Percentiles rank a stretch among this genome's conserved stretches.
Conservation (phyloP, 1,140 invertebrate genomes). For the Drosophila equinoxialis region DNA sequence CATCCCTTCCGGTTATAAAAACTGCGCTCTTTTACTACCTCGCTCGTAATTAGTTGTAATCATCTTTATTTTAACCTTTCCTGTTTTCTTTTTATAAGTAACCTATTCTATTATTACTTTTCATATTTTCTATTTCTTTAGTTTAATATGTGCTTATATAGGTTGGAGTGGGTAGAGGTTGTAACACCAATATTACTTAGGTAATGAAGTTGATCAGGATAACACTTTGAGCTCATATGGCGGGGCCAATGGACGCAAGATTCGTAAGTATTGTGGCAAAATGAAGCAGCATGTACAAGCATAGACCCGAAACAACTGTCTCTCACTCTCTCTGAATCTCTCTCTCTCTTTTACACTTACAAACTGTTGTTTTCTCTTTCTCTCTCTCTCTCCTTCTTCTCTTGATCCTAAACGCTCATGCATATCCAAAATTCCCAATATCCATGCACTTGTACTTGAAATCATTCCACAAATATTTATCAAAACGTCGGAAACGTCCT, state of each 20-base stretch:
- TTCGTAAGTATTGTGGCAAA: slow-evolving; percentile 85
- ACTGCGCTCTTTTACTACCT: too few relatives aligned
- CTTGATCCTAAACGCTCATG: slow-evolving; percentile 62
- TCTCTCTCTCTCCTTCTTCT: slow-evolving; percentile 62
- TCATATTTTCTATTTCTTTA: too few relatives aligned
- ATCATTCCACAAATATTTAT: slow-evolving; percentile 43
- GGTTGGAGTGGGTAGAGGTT: too few relatives aligned
- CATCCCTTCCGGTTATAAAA: too few relatives aligned
- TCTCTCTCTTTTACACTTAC: slow-evolving; percentile 38
- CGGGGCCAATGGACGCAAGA: slow-evolving; percentile 82
- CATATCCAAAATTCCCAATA: slow-evolving; percentile 28
- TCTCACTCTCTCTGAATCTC: slow-evolving; percentile 63
- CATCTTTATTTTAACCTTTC: too few relatives aligned
- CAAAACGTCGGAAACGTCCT: slow-evolving; percentile 62
- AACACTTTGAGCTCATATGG: slow-evolving; percentile 83
- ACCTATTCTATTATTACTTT: too few relatives aligned
- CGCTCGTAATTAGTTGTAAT: too few relatives aligned
- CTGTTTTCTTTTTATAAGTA: too few relatives aligned
- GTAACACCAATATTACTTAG: too few relatives aligned
- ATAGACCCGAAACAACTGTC: slow-evolving; percentile 75
- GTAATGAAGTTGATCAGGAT: slow-evolving; percentile 84
- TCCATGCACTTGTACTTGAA: slow-evolving; percentile 29
- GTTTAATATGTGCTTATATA: too few relatives aligned
- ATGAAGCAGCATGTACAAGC: slow-evolving; percentile 58
- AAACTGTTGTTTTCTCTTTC: slow-evolving; percentile 44